Conservation (phyloP, 2,113 vertebrate species). For the Pygoscelis antarcticus region DNA sequence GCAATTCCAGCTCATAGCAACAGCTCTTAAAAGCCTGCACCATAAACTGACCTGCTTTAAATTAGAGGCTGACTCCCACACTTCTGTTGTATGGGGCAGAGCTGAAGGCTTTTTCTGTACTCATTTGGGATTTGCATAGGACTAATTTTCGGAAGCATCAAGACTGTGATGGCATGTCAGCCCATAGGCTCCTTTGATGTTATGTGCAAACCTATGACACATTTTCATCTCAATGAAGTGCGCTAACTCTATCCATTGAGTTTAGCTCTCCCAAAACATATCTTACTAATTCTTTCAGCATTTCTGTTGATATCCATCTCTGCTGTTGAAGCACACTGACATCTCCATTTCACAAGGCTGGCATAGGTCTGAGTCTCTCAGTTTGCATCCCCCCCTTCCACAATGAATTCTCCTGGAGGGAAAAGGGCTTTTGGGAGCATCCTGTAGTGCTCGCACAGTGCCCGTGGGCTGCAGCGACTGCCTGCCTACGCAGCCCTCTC, state of each 20-base stretch:
- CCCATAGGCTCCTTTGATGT: neutral
- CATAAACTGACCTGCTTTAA: neutral
- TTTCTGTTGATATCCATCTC: neutral
- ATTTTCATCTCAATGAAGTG: neutral
- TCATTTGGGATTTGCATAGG: constrained; percentile 21
- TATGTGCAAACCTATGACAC: neutral
- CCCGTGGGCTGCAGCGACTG: neutral
- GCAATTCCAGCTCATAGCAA: constrained; percentile 7
- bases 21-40: neutral
- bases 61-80: neutral
- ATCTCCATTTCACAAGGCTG: neutral
- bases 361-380: neutral
- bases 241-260: neutral
- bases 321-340: neutral
- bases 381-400: neutral
- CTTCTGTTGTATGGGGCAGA: neutral
- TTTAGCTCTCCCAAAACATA: neutral
- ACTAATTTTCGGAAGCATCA: neutral
- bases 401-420: neutral
- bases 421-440: neutral
- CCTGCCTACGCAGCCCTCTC: neutral
- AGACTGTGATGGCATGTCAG: neutral
- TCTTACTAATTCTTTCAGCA: neutral
- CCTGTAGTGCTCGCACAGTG: neutral
- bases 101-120: neutral